Evolutionary conservation across 2,113 vertebrate genomes (phyloP).

Genomic region (Ciconia boyciana): DNA sequence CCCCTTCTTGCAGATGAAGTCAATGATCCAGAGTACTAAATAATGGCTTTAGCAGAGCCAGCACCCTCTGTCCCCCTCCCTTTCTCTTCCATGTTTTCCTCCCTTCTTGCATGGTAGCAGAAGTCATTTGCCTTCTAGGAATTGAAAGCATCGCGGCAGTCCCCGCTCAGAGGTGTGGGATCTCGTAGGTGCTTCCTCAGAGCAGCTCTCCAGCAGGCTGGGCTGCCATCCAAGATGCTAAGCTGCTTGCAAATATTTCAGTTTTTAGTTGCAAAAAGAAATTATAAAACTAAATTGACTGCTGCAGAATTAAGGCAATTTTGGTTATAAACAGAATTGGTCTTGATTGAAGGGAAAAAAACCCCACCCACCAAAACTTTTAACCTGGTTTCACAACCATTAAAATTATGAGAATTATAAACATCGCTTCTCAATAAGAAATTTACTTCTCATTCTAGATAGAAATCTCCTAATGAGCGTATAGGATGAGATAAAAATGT

Average conservation of each 20-base stretch:
- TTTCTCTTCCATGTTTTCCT: background rate
- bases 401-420: background rate
- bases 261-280: background rate
- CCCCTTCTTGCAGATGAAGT: background rate
- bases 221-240: background rate
- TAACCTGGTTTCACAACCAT: background rate
- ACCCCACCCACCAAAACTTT: background rate
- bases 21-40: background rate
- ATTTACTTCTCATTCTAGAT: background rate
- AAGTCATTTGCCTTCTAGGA: slow-evolving; percentile 63
- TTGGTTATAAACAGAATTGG: background rate
- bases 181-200: slow-evolving; percentile 21
- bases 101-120: background rate
- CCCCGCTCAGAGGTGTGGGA: background rate
- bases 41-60: background rate
- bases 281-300: background rate
- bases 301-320: background rate
- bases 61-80: background rate
- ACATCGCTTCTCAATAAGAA: background rate
- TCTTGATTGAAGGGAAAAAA: background rate
- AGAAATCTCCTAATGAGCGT: background rate
- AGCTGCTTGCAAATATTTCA: background rate
- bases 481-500: background rate
- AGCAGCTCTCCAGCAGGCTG: slow-evolving; percentile 13
- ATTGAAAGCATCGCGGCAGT: background rate